Conservation (phyloP, 2,113 vertebrate genomes). For the Neolamprologus ventralis region DNA sequence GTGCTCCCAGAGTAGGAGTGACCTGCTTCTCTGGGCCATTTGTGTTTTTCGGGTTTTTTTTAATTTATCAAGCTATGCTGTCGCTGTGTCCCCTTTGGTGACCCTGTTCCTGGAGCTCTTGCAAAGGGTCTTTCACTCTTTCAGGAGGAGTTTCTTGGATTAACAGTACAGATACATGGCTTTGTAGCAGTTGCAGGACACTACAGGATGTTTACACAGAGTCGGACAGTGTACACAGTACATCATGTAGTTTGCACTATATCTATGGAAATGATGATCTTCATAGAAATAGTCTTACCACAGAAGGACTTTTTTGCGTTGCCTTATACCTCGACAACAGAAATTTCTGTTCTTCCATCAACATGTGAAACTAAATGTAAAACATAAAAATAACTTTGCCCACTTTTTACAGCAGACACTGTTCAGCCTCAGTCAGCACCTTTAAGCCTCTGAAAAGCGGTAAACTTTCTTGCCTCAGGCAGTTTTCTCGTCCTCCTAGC, state of each 20-base stretch:
- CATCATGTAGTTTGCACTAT: neutral
- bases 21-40: neutral
- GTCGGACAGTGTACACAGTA: neutral
- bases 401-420: neutral
- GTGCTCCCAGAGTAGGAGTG: constrained; percentile 6
- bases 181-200: neutral
- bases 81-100: neutral
- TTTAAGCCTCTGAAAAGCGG: neutral
- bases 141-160: neutral
- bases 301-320: neutral
- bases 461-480: neutral
- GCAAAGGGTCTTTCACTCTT: neutral
- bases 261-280: neutral
- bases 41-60: accelerated
- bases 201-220: neutral
- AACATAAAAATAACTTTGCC: neutral
- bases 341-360: neutral
- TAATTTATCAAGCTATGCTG: constrained; percentile 27
- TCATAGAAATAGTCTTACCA: neutral
- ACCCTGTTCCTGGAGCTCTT: neutral
- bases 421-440: neutral
- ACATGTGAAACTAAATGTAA: neutral
- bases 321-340: neutral
- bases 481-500: neutral
- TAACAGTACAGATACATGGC: neutral